Percentiles rank a stretch among this genome's conserved stretches.
Conservation (phyloP, 2,888 invertebrate genomes). For the Seira musarum region DNA sequence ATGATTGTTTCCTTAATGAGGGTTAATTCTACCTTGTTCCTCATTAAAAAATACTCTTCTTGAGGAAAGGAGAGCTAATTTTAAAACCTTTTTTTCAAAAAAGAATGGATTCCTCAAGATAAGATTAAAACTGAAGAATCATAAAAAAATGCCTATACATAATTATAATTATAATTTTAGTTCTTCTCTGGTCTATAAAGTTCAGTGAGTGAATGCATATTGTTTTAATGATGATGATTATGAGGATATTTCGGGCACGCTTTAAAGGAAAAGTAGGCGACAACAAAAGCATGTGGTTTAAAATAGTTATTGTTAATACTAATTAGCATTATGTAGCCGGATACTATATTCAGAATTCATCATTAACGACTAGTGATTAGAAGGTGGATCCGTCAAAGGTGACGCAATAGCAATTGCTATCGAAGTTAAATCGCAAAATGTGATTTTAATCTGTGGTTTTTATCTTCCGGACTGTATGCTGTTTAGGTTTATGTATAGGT, state of each 20-base stretch:
- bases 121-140: too few species aligned
- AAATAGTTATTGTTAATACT: background rate
- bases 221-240: too few species aligned
- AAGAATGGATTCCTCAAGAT: too few species aligned
- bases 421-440: constrained; percentile 30
- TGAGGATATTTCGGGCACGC: background rate
- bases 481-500: background rate
- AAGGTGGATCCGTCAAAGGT: constrained; percentile 1
- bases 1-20: constrained; percentile 57
- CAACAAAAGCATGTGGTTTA: too few species aligned
- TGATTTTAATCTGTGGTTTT: background rate
- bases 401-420: constrained; percentile 3
- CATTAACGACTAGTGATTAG: background rate
- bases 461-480: constrained; percentile 49
- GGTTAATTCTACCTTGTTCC: constrained; percentile 49
- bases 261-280: background rate
- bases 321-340: constrained; percentile 2
- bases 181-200: too few species aligned
- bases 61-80: constrained; percentile 14
- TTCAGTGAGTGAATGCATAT: too few species aligned
- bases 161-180: too few species aligned
- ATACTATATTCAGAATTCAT: too few species aligned
- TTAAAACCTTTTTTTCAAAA: constrained; percentile 23
- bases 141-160: too few species aligned
- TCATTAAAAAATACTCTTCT: constrained; percentile 36